These are phyloP conservation scores for Myotis pilosus DNA, from an alignment of 2,797 vertebrate species.

Conservation along the genomic window DNA sequence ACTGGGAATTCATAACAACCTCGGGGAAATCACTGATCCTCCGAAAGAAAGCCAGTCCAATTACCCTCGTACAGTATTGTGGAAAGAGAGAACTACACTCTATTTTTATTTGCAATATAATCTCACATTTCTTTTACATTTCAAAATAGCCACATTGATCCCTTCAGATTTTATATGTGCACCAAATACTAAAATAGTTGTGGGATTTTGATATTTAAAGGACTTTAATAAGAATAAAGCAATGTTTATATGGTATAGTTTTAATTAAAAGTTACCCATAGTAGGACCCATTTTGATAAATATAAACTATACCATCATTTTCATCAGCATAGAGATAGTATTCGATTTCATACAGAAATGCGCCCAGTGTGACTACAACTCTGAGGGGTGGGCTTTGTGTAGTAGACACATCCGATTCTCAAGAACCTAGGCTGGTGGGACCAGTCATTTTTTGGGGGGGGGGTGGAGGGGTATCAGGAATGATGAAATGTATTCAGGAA, in stretches of 20 bases:
- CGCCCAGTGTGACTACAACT: not conserved
- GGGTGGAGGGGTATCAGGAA: fast-evolving
- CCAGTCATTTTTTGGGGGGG: not conserved
- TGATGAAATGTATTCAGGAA: not conserved
- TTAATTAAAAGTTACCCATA: not conserved
- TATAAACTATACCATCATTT: not conserved
- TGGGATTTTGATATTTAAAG: not conserved
- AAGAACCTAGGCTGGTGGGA: not conserved
- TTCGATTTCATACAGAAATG: not conserved
- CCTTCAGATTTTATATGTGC: not conserved
- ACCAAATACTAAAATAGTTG: not conserved
- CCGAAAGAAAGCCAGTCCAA: slow-evolving; percentile 34
- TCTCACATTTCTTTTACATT: not conserved
- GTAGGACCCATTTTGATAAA: not conserved
- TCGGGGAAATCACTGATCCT: slow-evolving; percentile 40
- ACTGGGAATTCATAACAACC: slow-evolving; percentile 26
- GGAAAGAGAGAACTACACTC: not conserved
- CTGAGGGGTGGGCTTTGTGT: not conserved
- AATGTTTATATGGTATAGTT: not conserved
- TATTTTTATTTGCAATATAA: not conserved
- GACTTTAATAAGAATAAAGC: not conserved
- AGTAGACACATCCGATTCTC: not conserved
- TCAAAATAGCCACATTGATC: not conserved
- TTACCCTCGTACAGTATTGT: slow-evolving; percentile 8
- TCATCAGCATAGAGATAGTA: not conserved